Evolutionary conservation across 2,888 invertebrate species (phyloP), one percentile per base, ranked within the genome.

Genomic region (Tridacna crocea): DNA sequence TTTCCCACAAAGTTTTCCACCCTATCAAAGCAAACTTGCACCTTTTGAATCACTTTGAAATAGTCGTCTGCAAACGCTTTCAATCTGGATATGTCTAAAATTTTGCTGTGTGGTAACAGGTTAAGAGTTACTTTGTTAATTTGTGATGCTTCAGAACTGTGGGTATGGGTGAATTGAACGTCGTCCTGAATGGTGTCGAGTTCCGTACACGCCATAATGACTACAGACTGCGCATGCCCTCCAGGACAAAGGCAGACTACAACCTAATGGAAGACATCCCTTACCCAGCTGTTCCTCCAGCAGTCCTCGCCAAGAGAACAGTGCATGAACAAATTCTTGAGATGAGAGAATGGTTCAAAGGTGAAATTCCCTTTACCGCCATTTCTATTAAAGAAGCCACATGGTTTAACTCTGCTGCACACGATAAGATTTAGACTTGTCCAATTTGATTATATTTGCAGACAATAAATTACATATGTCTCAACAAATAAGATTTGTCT

Each of bases 121-220:
- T n/a, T n/a, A n/a, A n/a, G n/a, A n/a, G n/a, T n/a, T n/a, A n/a
- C n/a, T n/a, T n/a, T 51, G 51, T 15, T 15, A 51, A 13, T 51
- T 61, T 61, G 13, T 24, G 2, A 0, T 61, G 13, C 61, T 22
- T 22, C 70, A 83, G 86, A 48, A 88, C 88, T 22, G 72, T 89
- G 36, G 90, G 89, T 26, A 85, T 91, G 87, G 90, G 91, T 2
- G 91, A 91, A 79, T 58, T 91, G 55, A 85, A 87, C 58, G 88
- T 88, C 12, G 90, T 92, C 12, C 72, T 92, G 24, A 92, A 92
- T 72, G 92, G 92, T 15, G 89, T 92, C 0, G 91, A 91, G 73
- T 92, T 92, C 83, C 79, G 90, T 22, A 92, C 92, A 8, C 77
- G 91, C 24, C 92, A 92, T 79, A 92, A 92, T 75, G 92, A 92